These are phyloP conservation scores for Rutilus rutilus DNA, from an alignment of 2,113 vertebrate genomes.

Conservation along the genomic window DNA sequence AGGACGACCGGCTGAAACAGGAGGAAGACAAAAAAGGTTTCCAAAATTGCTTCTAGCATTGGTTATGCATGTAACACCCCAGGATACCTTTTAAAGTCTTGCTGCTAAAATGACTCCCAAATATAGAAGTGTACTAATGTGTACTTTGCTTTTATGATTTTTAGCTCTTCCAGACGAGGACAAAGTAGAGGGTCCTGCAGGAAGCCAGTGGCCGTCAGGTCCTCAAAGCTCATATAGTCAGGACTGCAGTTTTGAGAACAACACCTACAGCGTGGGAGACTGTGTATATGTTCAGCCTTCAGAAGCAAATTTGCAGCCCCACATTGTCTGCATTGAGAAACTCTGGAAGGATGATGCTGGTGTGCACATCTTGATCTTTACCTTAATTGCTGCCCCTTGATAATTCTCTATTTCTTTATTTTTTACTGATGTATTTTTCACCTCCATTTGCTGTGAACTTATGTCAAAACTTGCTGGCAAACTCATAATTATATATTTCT, in stretches of 20 bases:
- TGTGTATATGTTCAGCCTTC: constrained; percentile 94
- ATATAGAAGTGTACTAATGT: not conserved
- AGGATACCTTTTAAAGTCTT: not conserved
- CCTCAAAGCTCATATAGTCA: constrained; percentile 88
- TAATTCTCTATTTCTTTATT: not conserved
- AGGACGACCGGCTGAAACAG: constrained; percentile 91
- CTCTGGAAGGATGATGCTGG: constrained; percentile 95
- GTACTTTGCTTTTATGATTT: not conserved
- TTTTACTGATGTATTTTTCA: not conserved
- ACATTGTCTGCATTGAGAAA: constrained; percentile 95
- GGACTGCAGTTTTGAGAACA: constrained; percentile 93
- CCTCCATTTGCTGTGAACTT: not conserved
- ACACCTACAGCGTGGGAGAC: constrained; percentile 93
- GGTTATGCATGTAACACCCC: not conserved
- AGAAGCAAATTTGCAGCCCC: constrained; percentile 87
- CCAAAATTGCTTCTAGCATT: not conserved
- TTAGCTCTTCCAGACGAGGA: constrained; percentile 77
- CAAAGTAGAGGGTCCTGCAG: constrained; percentile 84
- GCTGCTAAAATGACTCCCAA: not conserved
- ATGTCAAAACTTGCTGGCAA: too few species aligned
- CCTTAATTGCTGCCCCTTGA: not conserved
- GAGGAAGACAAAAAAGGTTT: constrained; percentile 89
- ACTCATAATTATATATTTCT: not conserved
- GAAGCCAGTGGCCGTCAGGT: constrained; percentile 80
- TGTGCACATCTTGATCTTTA: constrained; percentile 62